A percentile compares a stretch with the other conserved stretches of the same genome.
These are phyloP conservation scores for Arvicola amphibius DNA, from an alignment of 2,797 vertebrate species.

Conservation along the genomic window DNA sequence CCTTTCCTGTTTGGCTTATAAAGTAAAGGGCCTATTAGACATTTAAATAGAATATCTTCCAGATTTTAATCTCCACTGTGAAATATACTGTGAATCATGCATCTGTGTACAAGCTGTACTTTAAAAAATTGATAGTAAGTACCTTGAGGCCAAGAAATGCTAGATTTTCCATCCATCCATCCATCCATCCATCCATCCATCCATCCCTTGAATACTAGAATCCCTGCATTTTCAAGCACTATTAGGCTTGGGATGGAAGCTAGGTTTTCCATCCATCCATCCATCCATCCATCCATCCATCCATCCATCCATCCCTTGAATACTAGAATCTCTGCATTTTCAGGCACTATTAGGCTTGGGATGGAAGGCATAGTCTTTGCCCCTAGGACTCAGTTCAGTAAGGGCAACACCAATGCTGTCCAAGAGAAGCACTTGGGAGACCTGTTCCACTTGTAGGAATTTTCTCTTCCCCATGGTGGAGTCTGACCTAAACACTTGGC, in stretches of 20 bases:
- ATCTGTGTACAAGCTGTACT: not conserved
- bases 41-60: constrained; percentile 61
- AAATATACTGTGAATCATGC: constrained; percentile 27
- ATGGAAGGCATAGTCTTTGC: not conserved
- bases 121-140: constrained; percentile 31
- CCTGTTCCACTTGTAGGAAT: not conserved
- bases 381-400: not conserved
- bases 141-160: not conserved
- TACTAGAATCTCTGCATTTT: not conserved
- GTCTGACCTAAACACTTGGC: not conserved
- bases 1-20: constrained; percentile 64
- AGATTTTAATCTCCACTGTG: constrained; percentile 63
- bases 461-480: not conserved
- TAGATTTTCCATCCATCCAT: not conserved
- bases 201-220: no score
- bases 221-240: no score
- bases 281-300: not conserved
- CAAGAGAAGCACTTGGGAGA: not conserved
- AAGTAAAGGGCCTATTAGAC: constrained; percentile 53
- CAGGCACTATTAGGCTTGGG: not conserved
- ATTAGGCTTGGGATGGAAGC: no score
- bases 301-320: not conserved
- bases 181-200: not conserved
- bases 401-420: not conserved
- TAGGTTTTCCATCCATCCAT: not conserved